Evolutionary conservation across 2,888 invertebrate genomes (phyloP).

Genomic region (Rhopalosiphum nymphaeae): DNA sequence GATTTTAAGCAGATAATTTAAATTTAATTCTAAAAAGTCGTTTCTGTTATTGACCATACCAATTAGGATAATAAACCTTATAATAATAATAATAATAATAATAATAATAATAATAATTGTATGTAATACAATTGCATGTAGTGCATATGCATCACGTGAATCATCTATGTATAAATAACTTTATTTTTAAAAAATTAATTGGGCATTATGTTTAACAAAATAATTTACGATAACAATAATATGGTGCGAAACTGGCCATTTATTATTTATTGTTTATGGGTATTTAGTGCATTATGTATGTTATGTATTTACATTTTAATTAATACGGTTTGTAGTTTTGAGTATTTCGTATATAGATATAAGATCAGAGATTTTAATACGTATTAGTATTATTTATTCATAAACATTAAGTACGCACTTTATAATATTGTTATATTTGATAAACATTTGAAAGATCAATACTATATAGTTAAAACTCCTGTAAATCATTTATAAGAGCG

Average conservation of each 20-base stretch:
- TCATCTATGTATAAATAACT: neutral
- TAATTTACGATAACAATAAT: neutral
- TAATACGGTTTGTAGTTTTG: slow-evolving; percentile 1
- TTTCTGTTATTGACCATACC: neutral
- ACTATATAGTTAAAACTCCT: neutral
- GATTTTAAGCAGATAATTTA: neutral
- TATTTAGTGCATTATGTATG: neutral
- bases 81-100: too few relatives aligned
- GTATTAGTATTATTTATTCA: neutral
- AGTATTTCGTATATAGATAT: neutral
- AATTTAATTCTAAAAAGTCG: neutral
- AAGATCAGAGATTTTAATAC: neutral
- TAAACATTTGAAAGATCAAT: neutral
- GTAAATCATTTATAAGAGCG: neutral
- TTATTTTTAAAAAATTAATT: too few relatives aligned
- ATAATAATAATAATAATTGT: too few relatives aligned
- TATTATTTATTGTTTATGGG: neutral
- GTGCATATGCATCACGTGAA: neutral
- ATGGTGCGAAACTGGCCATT: neutral
- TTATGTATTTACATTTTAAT: neutral
- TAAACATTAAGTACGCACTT: neutral
- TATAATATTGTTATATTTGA: neutral
- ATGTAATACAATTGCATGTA: too few relatives aligned
- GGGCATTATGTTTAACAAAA: neutral
- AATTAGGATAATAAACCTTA: neutral